Base-by-base conservation (phyloP, 2,797 vertebrate genomes). In the Esox lucius region DNA sequence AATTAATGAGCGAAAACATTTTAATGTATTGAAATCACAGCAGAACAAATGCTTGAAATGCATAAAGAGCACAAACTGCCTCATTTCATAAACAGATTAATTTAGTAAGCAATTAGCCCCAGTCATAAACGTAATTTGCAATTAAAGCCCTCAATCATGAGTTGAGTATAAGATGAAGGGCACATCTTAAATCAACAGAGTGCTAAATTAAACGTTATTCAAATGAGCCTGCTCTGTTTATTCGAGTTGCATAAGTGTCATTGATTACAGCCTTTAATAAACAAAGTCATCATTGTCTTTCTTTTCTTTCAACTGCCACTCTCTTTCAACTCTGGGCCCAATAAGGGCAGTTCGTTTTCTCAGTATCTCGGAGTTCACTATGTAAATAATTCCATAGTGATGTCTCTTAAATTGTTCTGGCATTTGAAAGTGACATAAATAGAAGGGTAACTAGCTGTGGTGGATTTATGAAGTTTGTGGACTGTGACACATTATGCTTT, bases 171-270 rank as follows among this genome's bases (percentile, higher is more conserved):
- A 56, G 5, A 31, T 16, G 16, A 65, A 33, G 6, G 15, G 6
- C 15, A 33, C 31, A 65, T 65, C 31, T 28, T 16, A 65, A 65
- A 31, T 65, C 15, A 13, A 65, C 62, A 64, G 61, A 31, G 61
- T 64, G 61, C 26, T 26, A 31, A 28, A 28, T 65, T 5, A 33
- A 65, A 65, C 31, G 5, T 28, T 17, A 19, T 65, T 65, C 62
- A 65, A 65, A 65, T 65, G 62, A 33, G 62, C 15, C 62, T 59
- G n/a, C 56, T 65, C 62, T 31, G 28, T 8, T 65, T 59, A 24
- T 59, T 59, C 3, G 22, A 59, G 56, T 22, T 22, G 22, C 64
- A 31, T 64, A 15, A 17, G 62, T 65, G 28, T 65, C 28, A 17
- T 28, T 65, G 16, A 65, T 65, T 33, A 31, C 28, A 65, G 62